A percentile compares a stretch with the other conserved stretches of the same genome.
Conservation (phyloP, 2,888 invertebrate genomes). For the Drosophila anceps region DNA sequence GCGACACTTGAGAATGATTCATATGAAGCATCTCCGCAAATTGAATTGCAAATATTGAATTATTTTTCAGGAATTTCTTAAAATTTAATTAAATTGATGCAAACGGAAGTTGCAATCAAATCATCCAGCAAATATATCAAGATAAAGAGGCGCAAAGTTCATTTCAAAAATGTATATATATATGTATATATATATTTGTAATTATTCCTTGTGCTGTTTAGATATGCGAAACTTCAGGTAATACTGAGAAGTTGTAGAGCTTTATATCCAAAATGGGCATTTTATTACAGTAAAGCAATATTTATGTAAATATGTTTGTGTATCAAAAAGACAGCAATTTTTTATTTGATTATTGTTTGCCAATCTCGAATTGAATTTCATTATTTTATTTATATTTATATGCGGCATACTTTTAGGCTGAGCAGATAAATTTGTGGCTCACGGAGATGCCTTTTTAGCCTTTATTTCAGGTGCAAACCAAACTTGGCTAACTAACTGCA, state of each 20-base stretch:
- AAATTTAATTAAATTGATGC: background rate
- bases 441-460: background rate
- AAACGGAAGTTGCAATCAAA: slow-evolving; percentile 11
- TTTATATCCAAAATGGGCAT: background rate
- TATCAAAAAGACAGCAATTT: background rate
- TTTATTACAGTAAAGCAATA: background rate
- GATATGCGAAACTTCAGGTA: background rate
- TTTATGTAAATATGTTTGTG: background rate
- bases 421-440: background rate
- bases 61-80: slow-evolving; percentile 15
- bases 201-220: background rate
- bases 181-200: background rate
- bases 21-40: slow-evolving; percentile 47
- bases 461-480: background rate
- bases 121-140: slow-evolving; percentile 2
- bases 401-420: slow-evolving; percentile 47
- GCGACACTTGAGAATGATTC: slow-evolving; percentile 48
- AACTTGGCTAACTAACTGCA: too few species aligned
- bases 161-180: background rate
- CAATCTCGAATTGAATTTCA: background rate
- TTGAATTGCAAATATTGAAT: slow-evolving; percentile 52
- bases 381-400: background rate
- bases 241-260: background rate
- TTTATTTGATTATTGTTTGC: background rate
- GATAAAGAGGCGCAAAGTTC: background rate